Evolutionary conservation across 2,888 invertebrate species (phyloP).

Genomic region (Galerucella nymphaeae): DNA sequence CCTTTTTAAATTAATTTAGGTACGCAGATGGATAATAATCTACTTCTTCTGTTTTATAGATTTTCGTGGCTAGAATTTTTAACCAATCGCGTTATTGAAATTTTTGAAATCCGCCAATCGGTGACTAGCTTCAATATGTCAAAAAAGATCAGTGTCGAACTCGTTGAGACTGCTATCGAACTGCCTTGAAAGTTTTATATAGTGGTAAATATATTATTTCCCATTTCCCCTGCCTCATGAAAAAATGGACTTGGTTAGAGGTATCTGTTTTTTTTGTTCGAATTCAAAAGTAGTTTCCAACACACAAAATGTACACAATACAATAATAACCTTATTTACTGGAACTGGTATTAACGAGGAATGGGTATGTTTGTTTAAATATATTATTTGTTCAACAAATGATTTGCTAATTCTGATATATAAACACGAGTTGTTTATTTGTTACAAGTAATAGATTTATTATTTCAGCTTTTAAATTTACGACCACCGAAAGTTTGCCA

Average conservation of each 20-base stretch:
- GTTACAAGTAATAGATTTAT: no score
- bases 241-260: slow-evolving; percentile 17
- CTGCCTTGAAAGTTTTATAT: background rate
- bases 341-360: slow-evolving; percentile 8
- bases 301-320: background rate
- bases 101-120: background rate
- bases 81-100: background rate
- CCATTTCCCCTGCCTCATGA: background rate
- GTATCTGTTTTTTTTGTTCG: slow-evolving; percentile 23
- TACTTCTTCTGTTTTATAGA: background rate
- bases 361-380: slow-evolving; percentile 1
- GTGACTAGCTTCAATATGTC: background rate
- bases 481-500: slow-evolving; percentile 27
- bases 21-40: background rate
- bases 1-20: background rate
- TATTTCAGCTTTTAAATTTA: slow-evolving; percentile 16
- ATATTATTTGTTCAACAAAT: background rate
- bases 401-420: background rate
- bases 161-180: background rate
- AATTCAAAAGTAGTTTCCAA: slow-evolving; percentile 18
- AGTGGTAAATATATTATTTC: background rate
- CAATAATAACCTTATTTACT: slow-evolving; percentile 13
- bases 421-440: background rate
- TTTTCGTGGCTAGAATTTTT: background rate
- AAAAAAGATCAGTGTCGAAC: background rate